Base-by-base conservation (phyloP, 2,888 invertebrate genomes). In the Boloria euphrosyne region DNA sequence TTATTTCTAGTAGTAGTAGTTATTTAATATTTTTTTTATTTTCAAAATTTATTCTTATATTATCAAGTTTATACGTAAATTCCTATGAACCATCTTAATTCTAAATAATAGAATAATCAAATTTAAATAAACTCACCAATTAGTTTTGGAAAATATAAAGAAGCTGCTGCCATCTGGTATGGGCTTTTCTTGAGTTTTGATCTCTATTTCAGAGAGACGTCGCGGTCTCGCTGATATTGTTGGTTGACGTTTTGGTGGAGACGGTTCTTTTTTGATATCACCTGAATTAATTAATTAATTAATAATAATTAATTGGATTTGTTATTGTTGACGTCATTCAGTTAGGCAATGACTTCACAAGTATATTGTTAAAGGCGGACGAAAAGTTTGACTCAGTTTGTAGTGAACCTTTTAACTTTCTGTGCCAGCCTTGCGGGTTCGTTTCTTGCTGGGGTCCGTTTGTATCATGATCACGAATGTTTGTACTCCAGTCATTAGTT, bases 131-230 rank as follows among this genome's bases (percentile, higher is more conserved):
- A 67, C 78, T 93, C 95, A 98, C 97, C 96, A 96, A 94, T 98
- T 98, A 63, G 95, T 96, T 83, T 95, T 94, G 71, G 96, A 96
- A 93, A 98, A 97, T 84, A 98, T 93, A 93, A 98, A 98, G 90
- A 98, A 96, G 77, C 98, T 96, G 85, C 95, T 96, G 75, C 95
- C 97, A 81, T 95, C 95, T 59, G 98, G 98, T 75, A 98, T 97
- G 51, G 98, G 97, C 83, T 97, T 97, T 83, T 95, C 94, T 83
- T 96, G 96, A 76, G 94, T 94, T 80, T 95, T 95, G 78, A 96
- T 94, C 87, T 96, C 95, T 72, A 97, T 93, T 81, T 97, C 97
- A 7, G 97, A 97, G 80, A 97, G 92, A 61, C 97, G 93, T 61
- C 97, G 93, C 51, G 97, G 97, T 70, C 97, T 93, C 66, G 97